A percentile compares a stretch with the other conserved stretches of the same genome.
Conservation (phyloP, 1,140 invertebrate genomes). For the Drosophila parvula region DNA sequence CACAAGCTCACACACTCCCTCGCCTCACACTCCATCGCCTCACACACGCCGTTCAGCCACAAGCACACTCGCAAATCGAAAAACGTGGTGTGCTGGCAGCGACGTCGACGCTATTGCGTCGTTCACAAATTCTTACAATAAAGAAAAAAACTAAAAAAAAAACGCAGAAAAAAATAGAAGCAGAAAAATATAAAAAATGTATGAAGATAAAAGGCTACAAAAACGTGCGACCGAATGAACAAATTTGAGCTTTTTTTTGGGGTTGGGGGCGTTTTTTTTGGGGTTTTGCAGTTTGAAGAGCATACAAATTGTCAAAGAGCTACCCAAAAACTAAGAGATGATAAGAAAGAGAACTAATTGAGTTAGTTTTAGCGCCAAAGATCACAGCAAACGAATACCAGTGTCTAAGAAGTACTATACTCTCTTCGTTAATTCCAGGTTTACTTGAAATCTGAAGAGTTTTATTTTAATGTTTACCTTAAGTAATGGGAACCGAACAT, state of each 20-base stretch:
- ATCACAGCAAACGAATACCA: background rate
- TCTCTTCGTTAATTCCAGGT: too few relatives aligned
- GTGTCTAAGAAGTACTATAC: background rate
- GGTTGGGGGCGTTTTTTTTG: slow-evolving; percentile 6
- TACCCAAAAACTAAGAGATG: slow-evolving; percentile 15
- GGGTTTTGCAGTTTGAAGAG: slow-evolving; percentile 20
- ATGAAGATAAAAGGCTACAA: background rate
- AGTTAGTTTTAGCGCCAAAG: background rate
- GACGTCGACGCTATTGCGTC: slow-evolving; percentile 64
- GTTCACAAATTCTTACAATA: slow-evolving; percentile 57
- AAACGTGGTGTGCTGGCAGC: slow-evolving; percentile 64
- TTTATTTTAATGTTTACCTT: too few relatives aligned
- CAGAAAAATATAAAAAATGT: slow-evolving; percentile 7
- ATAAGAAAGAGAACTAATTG: slow-evolving; percentile 5
- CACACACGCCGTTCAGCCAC: slow-evolving; percentile 17
- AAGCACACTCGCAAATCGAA: slow-evolving; percentile 27
- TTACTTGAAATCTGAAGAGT: background rate
- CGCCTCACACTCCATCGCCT: slow-evolving; percentile 1
- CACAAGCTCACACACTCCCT: slow-evolving; percentile 10
- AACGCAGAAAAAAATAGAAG: slow-evolving; percentile 14
- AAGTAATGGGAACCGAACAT: too few relatives aligned
- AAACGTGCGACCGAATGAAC: slow-evolving; percentile 9
- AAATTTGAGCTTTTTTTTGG: slow-evolving; percentile 21
- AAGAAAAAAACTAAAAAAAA: slow-evolving; percentile 30
- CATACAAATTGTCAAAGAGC: slow-evolving; percentile 11